Evolutionary conservation across 2,113 vertebrate species (phyloP), one percentile per base, ranked within the genome.

Genomic region (Pseudorasbora parva): DNA sequence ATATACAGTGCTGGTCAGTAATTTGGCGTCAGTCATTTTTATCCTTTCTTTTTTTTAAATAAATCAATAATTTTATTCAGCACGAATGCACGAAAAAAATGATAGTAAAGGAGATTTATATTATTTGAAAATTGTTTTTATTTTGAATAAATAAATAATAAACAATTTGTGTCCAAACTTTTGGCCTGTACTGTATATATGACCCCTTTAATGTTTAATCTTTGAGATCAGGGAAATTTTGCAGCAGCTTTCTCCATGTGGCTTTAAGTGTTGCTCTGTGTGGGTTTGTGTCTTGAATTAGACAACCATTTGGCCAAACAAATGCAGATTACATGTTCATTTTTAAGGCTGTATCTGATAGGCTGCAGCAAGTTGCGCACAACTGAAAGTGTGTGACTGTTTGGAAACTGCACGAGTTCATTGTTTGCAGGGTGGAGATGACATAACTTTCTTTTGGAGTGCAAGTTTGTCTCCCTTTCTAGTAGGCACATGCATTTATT

Each of bases 361-460:
- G 47, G 47, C 25, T 75, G 25, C 54, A 21, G 25, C 47, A 54
- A 33, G 25, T 75, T 51, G 49, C n/a, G 5, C 25, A 33, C 25
- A 72, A 23, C 21, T 47, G 7, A 19, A 33, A 64, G 69, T 66
- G 84, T 62, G 57, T 51, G 17, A 37, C 19, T 75, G 43, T 74
- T 43, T 80, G 74, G 5, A 76, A 41, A 76, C 74, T n/a, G 25
- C 72, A 54, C 17, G 72, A 75, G 27, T 49, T 57, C 30, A 57
- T 57, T 76, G 51, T 21, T 51, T 56, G 21, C 30, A 12, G 30
- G 54, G 56, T 60, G 23, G n/a, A 60, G 33, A 60, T 60, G 37
- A 78, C n/a, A 49, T 7, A 57, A 78, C 25, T 75, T 43, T 45
- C 6, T 43, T 78, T 78, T 25, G 37, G 27, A 60, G 25, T 25